phyloP scores from a whole-genome alignment of 2,888 invertebrate genomes.

The Drosophila lacicola region DNA sequence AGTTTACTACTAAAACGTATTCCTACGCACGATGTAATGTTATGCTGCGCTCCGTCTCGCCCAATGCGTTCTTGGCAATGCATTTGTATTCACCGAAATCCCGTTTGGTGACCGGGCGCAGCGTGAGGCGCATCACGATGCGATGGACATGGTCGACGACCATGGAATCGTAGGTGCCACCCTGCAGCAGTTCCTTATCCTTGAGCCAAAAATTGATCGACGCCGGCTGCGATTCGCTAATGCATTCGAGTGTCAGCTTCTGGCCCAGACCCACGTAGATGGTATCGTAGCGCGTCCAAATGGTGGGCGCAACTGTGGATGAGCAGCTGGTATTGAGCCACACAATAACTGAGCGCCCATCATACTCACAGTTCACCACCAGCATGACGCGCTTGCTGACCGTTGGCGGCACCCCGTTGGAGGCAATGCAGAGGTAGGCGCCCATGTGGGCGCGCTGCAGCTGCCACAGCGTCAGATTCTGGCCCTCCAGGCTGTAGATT shows the following conservation, averaged over 20 bases:
- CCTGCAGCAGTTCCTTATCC: conserved; percentile 83
- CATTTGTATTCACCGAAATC: conserved; percentile 93
- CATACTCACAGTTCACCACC: conserved; percentile 83
- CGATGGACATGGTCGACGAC: conserved; percentile 91
- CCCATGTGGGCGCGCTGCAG: conserved; percentile 83
- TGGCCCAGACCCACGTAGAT: conserved; percentile 83
- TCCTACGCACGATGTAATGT: conserved; percentile 76
- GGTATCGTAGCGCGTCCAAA: conserved; percentile 83
- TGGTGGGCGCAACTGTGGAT: conserved; percentile 83
- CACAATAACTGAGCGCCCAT: too few species aligned
- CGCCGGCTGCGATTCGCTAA: conserved; percentile 84
- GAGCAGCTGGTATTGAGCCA: neutral
- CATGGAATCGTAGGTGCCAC: conserved; percentile 85
- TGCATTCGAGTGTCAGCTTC: conserved; percentile 83
- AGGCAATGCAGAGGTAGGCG: conserved; percentile 84
- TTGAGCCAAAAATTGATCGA: conserved; percentile 84
- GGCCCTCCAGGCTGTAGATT: conserved; percentile 82
- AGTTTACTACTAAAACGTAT: too few species aligned
- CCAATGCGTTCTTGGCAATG: conserved; percentile 92
- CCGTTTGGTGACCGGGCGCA: conserved; percentile 87
- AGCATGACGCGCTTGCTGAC: conserved; percentile 84
- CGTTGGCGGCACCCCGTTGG: conserved; percentile 85
- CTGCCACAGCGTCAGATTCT: conserved; percentile 81
- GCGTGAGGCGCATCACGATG: conserved; percentile 90
- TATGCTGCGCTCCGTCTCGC: conserved; percentile 86